A percentile compares a stretch with the other conserved stretches of the same genome.
Conservation (phyloP, 2,888 invertebrate species). For the Pyrrhia umbra region DNA sequence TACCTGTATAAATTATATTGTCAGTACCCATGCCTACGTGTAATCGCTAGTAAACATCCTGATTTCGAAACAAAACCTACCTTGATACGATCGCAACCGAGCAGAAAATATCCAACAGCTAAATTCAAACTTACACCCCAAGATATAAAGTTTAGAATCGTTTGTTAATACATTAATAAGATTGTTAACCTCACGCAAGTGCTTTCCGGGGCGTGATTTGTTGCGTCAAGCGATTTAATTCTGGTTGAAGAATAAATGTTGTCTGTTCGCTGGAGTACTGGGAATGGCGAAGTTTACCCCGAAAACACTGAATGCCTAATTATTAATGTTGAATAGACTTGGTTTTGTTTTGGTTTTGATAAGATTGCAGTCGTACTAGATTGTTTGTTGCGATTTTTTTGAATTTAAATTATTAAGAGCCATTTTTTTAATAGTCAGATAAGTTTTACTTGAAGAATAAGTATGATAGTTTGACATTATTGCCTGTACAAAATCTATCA, state of each 20-base stretch:
- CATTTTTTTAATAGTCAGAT: not conserved
- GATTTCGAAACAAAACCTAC: constrained; percentile 70
- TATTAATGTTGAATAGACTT: constrained; percentile 35
- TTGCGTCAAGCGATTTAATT: constrained; percentile 68
- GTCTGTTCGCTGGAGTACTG: constrained; percentile 52
- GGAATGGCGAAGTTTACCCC: constrained; percentile 32
- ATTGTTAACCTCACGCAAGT: constrained; percentile 75
- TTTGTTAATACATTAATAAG: constrained; percentile 60
- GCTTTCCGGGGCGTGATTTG: constrained; percentile 76
- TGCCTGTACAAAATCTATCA: no score
- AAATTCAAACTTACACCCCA: constrained; percentile 49
- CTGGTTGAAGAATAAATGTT: constrained; percentile 61
- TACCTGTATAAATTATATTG: constrained; percentile 62
- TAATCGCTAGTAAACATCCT: constrained; percentile 73
- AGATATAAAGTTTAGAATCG: constrained; percentile 58
- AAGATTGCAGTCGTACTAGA: constrained; percentile 39
- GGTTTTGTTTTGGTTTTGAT: constrained; percentile 43
- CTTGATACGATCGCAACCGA: constrained; percentile 53
- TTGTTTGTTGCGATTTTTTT: constrained; percentile 28
- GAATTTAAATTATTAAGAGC: constrained; percentile 10
- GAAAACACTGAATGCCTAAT: constrained; percentile 57
- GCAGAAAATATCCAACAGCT: constrained; percentile 26
- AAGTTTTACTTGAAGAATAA: no score
- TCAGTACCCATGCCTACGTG: constrained; percentile 66
- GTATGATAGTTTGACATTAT: no score